Evolutionary conservation across 2,888 invertebrate genomes (phyloP).

Genomic region (Chymomyza caudatula): DNA sequence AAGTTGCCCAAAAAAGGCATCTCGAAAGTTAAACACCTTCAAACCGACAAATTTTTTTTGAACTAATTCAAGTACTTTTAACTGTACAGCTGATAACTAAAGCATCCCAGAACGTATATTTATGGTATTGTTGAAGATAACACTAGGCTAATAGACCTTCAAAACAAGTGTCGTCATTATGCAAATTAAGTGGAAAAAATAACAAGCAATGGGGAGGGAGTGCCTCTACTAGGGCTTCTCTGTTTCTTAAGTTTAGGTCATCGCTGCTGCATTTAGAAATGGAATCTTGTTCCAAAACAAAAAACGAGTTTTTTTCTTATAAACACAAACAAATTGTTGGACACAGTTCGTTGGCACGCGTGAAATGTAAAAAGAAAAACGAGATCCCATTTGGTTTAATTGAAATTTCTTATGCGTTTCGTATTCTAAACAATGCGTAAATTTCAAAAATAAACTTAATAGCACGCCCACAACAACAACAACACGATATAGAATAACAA

Average conservation of each 20-base stretch:
- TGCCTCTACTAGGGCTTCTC: conserved; percentile 28
- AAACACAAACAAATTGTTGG: conserved; percentile 10
- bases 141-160: background rate
- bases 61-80: background rate
- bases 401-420: background rate
- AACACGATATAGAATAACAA: conserved; percentile 4
- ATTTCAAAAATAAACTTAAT: conserved; percentile 39
- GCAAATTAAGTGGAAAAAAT: conserved; percentile 23
- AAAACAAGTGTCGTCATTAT: conserved; percentile 36
- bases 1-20: background rate
- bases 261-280: conserved; percentile 17
- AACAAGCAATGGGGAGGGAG: background rate
- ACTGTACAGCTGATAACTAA: background rate
- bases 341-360: background rate
- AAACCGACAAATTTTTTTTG: background rate
- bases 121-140: background rate
- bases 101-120: background rate
- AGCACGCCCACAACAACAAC: conserved; percentile 38
- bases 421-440: conserved; percentile 9
- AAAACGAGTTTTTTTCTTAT: conserved; percentile 19
- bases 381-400: background rate
- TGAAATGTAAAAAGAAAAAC: background rate
- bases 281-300: conserved; percentile 14
- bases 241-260: conserved; percentile 31
- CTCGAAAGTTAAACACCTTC: background rate